These are phyloP conservation scores for Pseudocheirus occidentalis DNA, from an alignment of 2,797 vertebrate species.

Conservation along the genomic window DNA sequence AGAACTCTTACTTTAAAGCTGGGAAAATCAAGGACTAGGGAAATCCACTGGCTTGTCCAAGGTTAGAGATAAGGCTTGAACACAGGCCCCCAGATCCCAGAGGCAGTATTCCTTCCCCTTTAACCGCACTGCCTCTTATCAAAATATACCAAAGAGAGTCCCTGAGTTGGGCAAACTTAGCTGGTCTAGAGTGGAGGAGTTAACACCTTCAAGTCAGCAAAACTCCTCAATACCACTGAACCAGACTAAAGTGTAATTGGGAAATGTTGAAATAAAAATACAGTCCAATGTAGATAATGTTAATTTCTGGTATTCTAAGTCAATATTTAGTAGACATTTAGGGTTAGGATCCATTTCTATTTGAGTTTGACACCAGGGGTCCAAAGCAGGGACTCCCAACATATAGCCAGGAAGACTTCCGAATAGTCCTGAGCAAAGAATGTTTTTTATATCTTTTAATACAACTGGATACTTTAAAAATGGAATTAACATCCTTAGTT, in stretches of 20 bases:
- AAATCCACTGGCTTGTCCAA: not conserved
- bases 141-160: constrained; percentile 20
- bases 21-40: not conserved
- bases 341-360: not conserved
- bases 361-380: not conserved
- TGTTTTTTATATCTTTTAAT: not conserved
- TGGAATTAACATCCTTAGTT: not conserved
- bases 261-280: not conserved
- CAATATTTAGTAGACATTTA: not conserved
- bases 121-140: not conserved
- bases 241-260: not conserved
- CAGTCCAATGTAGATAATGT: not conserved
- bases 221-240: not conserved
- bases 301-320: not conserved
- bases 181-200: not conserved
- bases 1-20: not conserved
- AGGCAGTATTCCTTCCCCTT: not conserved
- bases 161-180: constrained; percentile 47
- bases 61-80: not conserved
- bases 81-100: not conserved
- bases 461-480: not conserved
- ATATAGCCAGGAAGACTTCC: not conserved
- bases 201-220: not conserved
- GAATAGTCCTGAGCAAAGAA: not conserved
- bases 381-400: not conserved